A percentile compares a stretch with the other conserved stretches of the same genome.
phyloP scores from a whole-genome alignment of 2,797 vertebrate species.

The Sebastes hubbsi region DNA sequence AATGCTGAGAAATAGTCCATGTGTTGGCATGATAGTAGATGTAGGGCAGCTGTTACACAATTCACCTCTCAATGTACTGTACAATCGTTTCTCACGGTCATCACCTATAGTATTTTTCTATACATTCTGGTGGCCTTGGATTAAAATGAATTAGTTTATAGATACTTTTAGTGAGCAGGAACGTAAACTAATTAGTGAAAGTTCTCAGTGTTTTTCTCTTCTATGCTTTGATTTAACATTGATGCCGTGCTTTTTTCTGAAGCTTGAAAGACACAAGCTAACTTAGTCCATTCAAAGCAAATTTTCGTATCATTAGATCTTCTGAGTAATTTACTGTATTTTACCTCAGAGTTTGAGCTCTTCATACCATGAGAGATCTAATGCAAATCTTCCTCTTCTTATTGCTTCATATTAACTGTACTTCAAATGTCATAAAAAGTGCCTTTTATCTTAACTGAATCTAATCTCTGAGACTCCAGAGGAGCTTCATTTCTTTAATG shows the following conservation, averaged over 20 bases:
- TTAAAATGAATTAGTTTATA: neutral
- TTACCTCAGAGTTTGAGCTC: slow-evolving; percentile 9
- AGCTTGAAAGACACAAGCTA: neutral
- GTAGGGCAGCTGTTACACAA: slow-evolving; percentile 21
- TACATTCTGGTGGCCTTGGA: neutral
- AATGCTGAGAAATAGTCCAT: slow-evolving; percentile 30
- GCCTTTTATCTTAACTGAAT: slow-evolving; percentile 53
- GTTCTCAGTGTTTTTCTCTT: neutral
- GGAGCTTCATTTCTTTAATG: slow-evolving; percentile 51
- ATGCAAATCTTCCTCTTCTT: slow-evolving; percentile 8
- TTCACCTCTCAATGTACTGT: neutral
- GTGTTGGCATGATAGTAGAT: slow-evolving; percentile 26
- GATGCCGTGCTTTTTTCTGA: neutral
- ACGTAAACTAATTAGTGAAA: neutral
- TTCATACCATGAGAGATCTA: slow-evolving; percentile 3
- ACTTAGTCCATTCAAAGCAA: slow-evolving; percentile 6
- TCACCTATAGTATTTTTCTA: neutral
- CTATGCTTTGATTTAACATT: neutral
- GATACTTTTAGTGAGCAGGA: neutral
- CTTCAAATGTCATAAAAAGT: slow-evolving; percentile 48
- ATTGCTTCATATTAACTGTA: slow-evolving; percentile 25
- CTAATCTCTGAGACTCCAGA: slow-evolving; percentile 51
- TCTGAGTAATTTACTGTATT: slow-evolving; percentile 6
- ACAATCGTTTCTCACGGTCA: neutral
- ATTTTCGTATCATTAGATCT: slow-evolving; percentile 7